Percentiles rank a stretch among this genome's conserved stretches.
Conservation (phyloP, 2,113 vertebrate genomes). For the Passer domesticus region DNA sequence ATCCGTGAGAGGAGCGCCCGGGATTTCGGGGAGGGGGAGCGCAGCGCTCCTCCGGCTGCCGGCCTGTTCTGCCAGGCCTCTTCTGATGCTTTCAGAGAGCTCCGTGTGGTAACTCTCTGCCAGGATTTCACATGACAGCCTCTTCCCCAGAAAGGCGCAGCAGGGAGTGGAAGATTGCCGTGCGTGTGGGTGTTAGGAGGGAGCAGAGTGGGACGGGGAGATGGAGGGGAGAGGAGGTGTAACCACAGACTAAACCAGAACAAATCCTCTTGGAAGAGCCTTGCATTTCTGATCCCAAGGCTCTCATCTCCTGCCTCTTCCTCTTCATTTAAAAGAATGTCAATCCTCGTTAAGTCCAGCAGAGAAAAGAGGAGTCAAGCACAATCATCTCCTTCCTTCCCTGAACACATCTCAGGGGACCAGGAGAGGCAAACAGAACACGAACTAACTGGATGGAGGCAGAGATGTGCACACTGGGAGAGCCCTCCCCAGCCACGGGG, state of each 20-base stretch:
- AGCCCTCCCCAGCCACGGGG: background rate
- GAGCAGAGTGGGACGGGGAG: constrained; percentile 36
- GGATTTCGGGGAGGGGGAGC: constrained; percentile 28
- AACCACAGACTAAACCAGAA: constrained; percentile 8
- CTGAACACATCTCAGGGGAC: background rate
- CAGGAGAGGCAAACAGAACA: background rate
- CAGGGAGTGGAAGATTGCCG: constrained; percentile 28
- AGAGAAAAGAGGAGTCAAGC: background rate
- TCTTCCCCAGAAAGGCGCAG: constrained; percentile 30
- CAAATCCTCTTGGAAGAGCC: background rate
- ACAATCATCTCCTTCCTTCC: background rate
- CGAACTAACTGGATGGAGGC: background rate
- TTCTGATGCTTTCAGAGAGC: background rate
- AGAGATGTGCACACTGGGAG: background rate
- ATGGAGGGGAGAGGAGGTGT: constrained; percentile 17
- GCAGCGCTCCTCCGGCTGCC: background rate
- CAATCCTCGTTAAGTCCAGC: background rate
- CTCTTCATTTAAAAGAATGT: background rate
- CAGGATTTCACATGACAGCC: constrained; percentile 40
- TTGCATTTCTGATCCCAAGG: background rate
- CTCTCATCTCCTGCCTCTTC: background rate
- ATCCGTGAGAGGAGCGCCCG: background rate
- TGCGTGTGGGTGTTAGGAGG: background rate
- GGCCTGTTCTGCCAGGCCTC: background rate
- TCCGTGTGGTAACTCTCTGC: constrained; percentile 14